phyloP scores from a whole-genome alignment of 1,140 invertebrate species.

The Lasaia peninsularis region DNA sequence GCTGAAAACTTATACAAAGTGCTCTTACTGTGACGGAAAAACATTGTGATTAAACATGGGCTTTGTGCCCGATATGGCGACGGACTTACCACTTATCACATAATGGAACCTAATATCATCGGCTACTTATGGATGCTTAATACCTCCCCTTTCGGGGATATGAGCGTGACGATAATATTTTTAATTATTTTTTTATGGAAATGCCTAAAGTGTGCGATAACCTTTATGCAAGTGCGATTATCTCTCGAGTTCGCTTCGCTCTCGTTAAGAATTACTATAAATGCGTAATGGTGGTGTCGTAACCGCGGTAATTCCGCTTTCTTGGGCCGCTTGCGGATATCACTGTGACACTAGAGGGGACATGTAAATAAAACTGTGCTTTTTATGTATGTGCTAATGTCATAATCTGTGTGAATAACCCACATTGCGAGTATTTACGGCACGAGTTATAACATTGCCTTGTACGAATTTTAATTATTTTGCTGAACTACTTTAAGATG shows the following conservation, averaged over 20 bases:
- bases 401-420: background rate
- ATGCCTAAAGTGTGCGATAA: background rate
- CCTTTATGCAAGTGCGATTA: slow-evolving; percentile 30
- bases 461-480: no score
- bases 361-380: slow-evolving; percentile 1
- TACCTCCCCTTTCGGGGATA: no score
- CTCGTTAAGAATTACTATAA: slow-evolving; percentile 63
- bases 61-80: no score
- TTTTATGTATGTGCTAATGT: background rate
- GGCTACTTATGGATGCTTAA: no score
- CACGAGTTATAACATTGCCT: background rate
- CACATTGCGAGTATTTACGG: background rate
- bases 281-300: slow-evolving; percentile 63
- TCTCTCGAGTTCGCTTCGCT: slow-evolving; percentile 49
- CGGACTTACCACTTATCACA: no score
- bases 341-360: slow-evolving; percentile 17
- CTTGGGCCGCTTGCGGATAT: slow-evolving; percentile 48
- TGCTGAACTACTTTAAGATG: no score
- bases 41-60: no score
- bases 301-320: slow-evolving; percentile 61
- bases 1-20: no score
- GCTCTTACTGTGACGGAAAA: no score
- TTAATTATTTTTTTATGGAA: no score
- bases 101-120: no score
- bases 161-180: no score